Conservation (phyloP, 2,113 vertebrate genomes). For the Tachysurus vachellii region DNA sequence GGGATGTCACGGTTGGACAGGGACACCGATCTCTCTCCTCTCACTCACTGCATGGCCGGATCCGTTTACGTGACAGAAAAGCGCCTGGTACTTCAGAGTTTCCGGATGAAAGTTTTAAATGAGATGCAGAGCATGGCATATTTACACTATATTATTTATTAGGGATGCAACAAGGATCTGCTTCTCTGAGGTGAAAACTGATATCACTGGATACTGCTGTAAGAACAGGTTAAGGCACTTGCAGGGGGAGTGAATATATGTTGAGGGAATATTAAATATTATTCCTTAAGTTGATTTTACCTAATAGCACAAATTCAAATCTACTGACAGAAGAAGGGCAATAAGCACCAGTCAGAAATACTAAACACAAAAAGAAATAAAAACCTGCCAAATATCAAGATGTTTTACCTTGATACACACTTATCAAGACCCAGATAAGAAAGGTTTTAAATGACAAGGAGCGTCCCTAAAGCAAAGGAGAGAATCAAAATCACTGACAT, state of each 20-base stretch:
- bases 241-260: neutral
- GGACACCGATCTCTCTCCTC: constrained; percentile 72
- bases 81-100: constrained; percentile 8
- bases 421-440: constrained; percentile 77
- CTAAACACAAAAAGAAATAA: neutral
- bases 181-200: too few relatives aligned
- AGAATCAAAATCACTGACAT: constrained; percentile 12
- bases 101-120: neutral
- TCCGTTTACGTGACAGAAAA: constrained; percentile 73
- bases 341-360: neutral
- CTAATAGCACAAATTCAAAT: neutral
- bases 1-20: constrained; percentile 66
- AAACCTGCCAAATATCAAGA: neutral
- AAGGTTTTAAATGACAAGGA: constrained; percentile 89
- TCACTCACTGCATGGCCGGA: constrained; percentile 65
- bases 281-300: neutral
- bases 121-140: neutral
- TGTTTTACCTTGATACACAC: constrained; percentile 76
- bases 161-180: neutral
- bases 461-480: constrained; percentile 80
- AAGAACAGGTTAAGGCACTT: neutral
- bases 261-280: neutral
- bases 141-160: neutral
- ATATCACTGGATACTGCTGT: neutral
- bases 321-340: neutral